Evolutionary conservation across 92 coral and sea anemone species (phyloP), one percentile per base, ranked within the genome.

Genomic region (Epizoanthus scotinus): DNA sequence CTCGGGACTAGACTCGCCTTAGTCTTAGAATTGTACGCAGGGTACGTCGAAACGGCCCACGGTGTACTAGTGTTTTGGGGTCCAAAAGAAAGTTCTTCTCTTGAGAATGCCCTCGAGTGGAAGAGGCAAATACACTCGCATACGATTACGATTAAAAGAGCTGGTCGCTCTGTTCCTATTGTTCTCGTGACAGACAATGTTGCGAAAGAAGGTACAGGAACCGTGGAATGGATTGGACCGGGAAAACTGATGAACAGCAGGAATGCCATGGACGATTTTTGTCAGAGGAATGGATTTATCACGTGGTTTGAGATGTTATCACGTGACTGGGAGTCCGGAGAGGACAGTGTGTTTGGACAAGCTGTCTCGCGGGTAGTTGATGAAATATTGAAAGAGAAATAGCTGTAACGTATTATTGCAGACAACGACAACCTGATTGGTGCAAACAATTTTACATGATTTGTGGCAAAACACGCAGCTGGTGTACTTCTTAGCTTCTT

Each of bases 51-150:
- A 62, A 72, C 79, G 66, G 63, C 85, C 25, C 71, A 34, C 1
- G 94, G 89, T 8, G 91, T 83, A 40, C 31, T 87, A 15, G 86
- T 90, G 27, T 90, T 90, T 78, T 90, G 94, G 94, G 89, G 94
- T 7, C 79, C 94, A 2, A 86, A 54, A 26, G 20, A 79, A 36
- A 67, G 67, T 0, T 58, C 87, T 47, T 66, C 91, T 31, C 71
- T 90, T 19, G 70, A 87, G 14, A 82, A 50, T 50, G 91, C 89
- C 10, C 25, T 68, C 13, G 47, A 65, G 15, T 84, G 84, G 84
- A 90, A 81, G 82, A 73, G 59, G 58, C 59, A 72, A 3, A 73
- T 85, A 14, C 31, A 25, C n/a, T n/a, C n/a, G n/a, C n/a, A n/a
- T n/a, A n/a, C n/a, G n/a, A n/a, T n/a, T 1, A 62, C 12, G 50